Conservation (phyloP, 2,888 invertebrate genomes). For the Drosophila aldrichi region DNA sequence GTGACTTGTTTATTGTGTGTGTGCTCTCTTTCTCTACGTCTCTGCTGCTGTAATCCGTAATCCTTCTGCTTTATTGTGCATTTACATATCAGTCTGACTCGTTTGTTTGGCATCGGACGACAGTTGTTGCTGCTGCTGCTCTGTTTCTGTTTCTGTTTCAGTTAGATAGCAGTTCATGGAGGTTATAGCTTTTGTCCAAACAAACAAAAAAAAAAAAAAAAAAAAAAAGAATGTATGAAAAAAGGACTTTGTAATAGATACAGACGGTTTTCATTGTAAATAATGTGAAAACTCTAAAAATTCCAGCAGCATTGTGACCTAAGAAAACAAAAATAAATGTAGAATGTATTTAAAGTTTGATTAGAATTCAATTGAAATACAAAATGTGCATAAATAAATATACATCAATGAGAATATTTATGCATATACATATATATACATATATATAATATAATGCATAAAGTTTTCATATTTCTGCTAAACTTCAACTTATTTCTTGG, state of each 20-base stretch:
- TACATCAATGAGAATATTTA: background rate
- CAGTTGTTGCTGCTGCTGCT: constrained; percentile 14
- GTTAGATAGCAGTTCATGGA: constrained; percentile 28
- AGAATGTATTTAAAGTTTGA: background rate
- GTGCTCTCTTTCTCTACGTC: constrained; percentile 5
- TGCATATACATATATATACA: background rate
- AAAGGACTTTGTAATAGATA: background rate
- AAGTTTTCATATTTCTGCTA: background rate
- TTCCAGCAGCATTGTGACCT: background rate
- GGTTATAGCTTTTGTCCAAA: constrained; percentile 42
- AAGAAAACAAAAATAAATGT: background rate
- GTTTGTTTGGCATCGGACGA: constrained; percentile 29
- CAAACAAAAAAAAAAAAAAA: no score
- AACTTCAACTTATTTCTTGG: background rate
- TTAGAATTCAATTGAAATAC: background rate
- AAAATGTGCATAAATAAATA: background rate
- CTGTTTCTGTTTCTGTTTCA: constrained; percentile 9
- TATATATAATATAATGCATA: background rate
- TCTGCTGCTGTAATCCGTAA: constrained; percentile 69
- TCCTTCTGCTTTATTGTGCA: constrained; percentile 76
- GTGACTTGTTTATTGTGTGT: constrained; percentile 57
- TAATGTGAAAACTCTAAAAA: background rate
- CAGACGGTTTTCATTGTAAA: constrained; percentile 6
- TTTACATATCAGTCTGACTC: constrained; percentile 62
- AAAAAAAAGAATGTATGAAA: no score